Conservation (phyloP, 2,888 invertebrate species). For the Orthosia cruda region DNA sequence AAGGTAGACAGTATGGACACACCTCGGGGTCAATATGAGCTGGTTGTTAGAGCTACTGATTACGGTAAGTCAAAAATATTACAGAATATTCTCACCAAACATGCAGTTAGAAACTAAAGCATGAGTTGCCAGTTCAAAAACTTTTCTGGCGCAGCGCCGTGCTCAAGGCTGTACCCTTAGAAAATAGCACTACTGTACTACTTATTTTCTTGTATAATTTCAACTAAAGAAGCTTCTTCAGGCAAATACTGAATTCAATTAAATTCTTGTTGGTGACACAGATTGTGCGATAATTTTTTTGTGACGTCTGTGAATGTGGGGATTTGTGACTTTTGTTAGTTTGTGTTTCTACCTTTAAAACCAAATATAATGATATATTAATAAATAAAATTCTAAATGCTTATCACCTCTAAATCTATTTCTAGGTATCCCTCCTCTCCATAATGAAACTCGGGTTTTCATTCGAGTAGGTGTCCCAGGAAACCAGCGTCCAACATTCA, state of each 20-base stretch:
- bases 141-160: not conserved
- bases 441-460: slow-evolving; percentile 93
- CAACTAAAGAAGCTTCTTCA: too few species aligned
- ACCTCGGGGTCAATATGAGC: slow-evolving; percentile 94
- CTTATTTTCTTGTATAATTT: too few species aligned
- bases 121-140: not conserved
- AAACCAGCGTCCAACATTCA: slow-evolving; percentile 95
- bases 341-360: too few species aligned
- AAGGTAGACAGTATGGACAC: slow-evolving; percentile 94
- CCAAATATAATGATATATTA: too few species aligned
- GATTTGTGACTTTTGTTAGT: too few species aligned
- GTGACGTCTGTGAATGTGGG: too few species aligned
- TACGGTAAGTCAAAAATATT: slow-evolving; percentile 87
- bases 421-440: slow-evolving; percentile 92
- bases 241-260: too few species aligned
- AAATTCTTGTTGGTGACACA: too few species aligned
- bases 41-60: slow-evolving; percentile 94
- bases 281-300: too few species aligned
- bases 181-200: too few species aligned
- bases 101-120: not conserved
- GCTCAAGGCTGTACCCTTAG: too few species aligned
- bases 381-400: not conserved
- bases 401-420: slow-evolving; percentile 11
- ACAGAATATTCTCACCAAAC: not conserved
- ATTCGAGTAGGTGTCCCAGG: slow-evolving; percentile 96